Base-by-base conservation (phyloP, 2,888 invertebrate genomes). In the Orchesellides sinensis region DNA sequence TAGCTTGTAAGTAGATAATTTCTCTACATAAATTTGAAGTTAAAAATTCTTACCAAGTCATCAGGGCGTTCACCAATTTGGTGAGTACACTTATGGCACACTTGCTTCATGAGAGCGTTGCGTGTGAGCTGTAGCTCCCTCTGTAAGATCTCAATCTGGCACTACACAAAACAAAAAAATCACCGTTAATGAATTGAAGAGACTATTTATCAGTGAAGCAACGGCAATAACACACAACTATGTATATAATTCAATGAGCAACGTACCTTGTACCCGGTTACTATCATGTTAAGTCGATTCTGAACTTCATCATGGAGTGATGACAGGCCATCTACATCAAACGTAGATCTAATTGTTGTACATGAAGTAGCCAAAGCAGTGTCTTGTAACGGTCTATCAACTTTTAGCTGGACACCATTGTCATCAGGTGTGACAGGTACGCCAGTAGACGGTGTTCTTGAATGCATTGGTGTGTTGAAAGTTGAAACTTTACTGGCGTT, bases 41-140 rank as follows among this genome's bases (percentile, higher is more conserved):
- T 21, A 52, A 17, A n/a, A 52, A 19, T 17, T 4, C 92, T 91
- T 90, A 93, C 93, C 89, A 91, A 91, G 88, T 93, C 93, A 88
- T 92, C 93, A 85, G 92, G 91, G 87, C 91, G 89, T 83, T 91
- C 91, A 86, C 92, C 92, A 52, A 90, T 90, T 87, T 92, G 92
- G 63, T 91, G 88, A 84, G 92, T 92, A 88, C 93, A 94, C 88
- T 93, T 93, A 89, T 93, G 93, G 89, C 93, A 93, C 63, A 93
- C 92, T 90, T 93, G 93, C 87, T 92, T 93, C 87, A 94, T 91
- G 84, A 97, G 91, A 70, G 95, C 94, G 90, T 94, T 92, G 86
- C 96, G 92, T 85, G 96, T 95, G 83, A 93, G 93, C 74, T 95
- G 93, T 77, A 97, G 91, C 90, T 96, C 96, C 74, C 93, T 93